Conservation (phyloP, 2,797 vertebrate species). For the Carcharodon carcharias region DNA sequence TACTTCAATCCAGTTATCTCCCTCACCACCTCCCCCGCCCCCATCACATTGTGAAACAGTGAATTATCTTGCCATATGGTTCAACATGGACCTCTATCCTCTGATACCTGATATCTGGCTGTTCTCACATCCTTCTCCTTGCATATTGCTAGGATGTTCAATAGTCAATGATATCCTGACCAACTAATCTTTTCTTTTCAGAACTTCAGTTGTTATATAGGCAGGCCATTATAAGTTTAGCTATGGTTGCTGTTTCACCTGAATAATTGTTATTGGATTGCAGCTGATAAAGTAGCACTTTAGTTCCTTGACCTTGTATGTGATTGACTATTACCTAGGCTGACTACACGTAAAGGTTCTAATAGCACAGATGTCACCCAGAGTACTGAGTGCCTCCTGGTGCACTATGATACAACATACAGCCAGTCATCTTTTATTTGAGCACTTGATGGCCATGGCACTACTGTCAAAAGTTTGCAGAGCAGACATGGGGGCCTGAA, state of each 20-base stretch:
- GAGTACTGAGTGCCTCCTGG: not conserved
- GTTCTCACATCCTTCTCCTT: not conserved
- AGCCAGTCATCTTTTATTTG: not conserved
- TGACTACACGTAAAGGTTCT: not conserved
- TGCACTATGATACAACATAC: not conserved
- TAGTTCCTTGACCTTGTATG: not conserved
- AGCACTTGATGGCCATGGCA: not conserved
- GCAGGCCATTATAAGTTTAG: not conserved
- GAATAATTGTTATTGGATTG: not conserved
- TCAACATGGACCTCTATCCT: not conserved
- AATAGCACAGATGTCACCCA: not conserved
- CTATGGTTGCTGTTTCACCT: not conserved
- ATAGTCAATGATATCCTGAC: not conserved
- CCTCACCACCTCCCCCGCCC: not conserved
- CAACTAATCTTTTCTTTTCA: not conserved
- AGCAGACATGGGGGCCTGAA: too few relatives aligned
- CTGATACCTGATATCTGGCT: not conserved
- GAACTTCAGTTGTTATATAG: not conserved
- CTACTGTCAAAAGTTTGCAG: too few relatives aligned
- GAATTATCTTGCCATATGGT: not conserved
- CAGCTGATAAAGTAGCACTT: constrained; percentile 9
- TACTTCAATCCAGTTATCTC: not conserved
- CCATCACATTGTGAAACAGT: not conserved
- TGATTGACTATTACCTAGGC: not conserved
- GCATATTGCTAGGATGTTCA: not conserved